These are phyloP conservation scores for Cryptocephalus moraei DNA, from an alignment of 2,888 invertebrate genomes.

Conservation along the genomic window DNA sequence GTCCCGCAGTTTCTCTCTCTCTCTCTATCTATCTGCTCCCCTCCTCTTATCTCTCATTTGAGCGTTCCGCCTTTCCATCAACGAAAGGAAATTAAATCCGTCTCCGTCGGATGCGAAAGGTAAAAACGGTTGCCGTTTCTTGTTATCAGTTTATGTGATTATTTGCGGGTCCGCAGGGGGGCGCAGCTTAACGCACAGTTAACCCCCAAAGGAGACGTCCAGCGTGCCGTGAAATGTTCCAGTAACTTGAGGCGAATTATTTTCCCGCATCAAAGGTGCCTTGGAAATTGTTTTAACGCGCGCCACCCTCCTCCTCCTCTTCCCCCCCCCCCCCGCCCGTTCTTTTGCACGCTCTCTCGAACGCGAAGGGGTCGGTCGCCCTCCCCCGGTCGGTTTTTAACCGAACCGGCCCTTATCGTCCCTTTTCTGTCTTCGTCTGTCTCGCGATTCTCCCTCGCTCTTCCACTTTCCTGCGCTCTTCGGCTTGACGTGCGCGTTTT, in stretches of 20 bases:
- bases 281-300: slow-evolving; percentile 34
- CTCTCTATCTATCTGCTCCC: slow-evolving; percentile 21
- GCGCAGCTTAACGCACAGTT: slow-evolving; percentile 22
- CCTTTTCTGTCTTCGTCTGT: too few species aligned
- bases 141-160: slow-evolving; percentile 2
- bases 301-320: slow-evolving; percentile 23
- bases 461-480: too few species aligned
- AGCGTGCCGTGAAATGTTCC: slow-evolving; percentile 31
- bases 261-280: slow-evolving; percentile 15
- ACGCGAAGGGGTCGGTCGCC: too few species aligned
- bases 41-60: slow-evolving; percentile 31
- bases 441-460: too few species aligned
- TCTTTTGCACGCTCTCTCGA: too few species aligned
- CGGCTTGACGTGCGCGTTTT: too few species aligned
- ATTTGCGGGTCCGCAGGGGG: background rate
- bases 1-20: slow-evolving; percentile 16
- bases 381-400: too few species aligned
- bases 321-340: slow-evolving; percentile 3
- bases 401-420: too few species aligned
- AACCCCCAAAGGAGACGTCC: slow-evolving; percentile 26
- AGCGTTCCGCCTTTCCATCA: slow-evolving; percentile 30
- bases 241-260: slow-evolving; percentile 35
- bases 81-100: slow-evolving; percentile 18
- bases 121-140: slow-evolving; percentile 34
- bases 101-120: slow-evolving; percentile 20